Evolutionary conservation across 2,113 vertebrate species (phyloP), one percentile per base, ranked within the genome.

Genomic region (Ctenodactylus gundi): DNA sequence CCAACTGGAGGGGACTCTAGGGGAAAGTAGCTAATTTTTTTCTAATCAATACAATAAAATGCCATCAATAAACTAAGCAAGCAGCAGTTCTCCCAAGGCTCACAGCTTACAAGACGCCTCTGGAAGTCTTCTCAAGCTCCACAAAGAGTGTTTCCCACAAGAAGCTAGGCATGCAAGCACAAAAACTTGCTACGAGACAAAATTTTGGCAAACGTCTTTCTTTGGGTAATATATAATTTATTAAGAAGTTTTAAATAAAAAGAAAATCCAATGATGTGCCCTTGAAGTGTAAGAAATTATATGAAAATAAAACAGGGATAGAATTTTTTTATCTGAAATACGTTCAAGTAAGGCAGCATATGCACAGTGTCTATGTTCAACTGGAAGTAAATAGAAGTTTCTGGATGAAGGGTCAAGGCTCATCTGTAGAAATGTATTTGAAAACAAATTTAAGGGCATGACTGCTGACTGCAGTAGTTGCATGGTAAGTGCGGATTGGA

Each of bases 11-110:
- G 44, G n/a, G 15, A 77, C 67, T 67, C 70, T 11, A 49, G 1
- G 20, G 0, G 2, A 75, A 92, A 51, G 49, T 18, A 73, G 60
- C 44, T 72, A 78, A 62, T 27, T 18, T n/a, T 68, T 90, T 58
- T 90, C 29, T 96, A 31, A 86, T 86, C 83, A 92, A 92, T 70
- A 76, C 8, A 68, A 85, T 55, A 86, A 94, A 92, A 91, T 64
- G 6, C 25, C 64, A 68, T 55, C 75, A 53, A 73, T 0, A 51
- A 85, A 23, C 5, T 29, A 7, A 73, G 8, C 18, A 76, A 94
- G 94, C 21, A 39, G 62, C 31, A 49, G 53, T 39, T 49, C 18
- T 0, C 55, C 6, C 4, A 39, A 68, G 20, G 18, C 31, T 78
- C 36, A 77, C 14, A 87, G 13, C 8, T 72, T 89, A 4, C 62